Conservation (phyloP, 2,888 invertebrate genomes). For the Ditula angustiorana region DNA sequence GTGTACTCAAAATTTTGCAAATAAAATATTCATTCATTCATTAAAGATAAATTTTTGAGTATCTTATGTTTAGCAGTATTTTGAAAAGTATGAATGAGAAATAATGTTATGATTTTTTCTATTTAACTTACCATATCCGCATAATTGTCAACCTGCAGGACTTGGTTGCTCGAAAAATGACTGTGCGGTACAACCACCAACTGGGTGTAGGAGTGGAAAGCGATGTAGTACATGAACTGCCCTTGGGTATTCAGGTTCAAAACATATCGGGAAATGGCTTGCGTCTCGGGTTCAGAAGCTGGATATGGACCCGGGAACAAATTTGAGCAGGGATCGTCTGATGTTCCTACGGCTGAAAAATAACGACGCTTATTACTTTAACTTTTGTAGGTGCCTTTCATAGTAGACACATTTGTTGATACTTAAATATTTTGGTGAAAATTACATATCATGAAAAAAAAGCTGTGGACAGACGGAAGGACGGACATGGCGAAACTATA, state of each 20-base stretch:
- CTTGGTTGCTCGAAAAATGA: slow-evolving; percentile 53
- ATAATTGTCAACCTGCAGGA: slow-evolving; percentile 61
- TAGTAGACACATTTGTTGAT: too few relatives aligned
- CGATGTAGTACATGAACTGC: slow-evolving; percentile 76
- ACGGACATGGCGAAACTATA: too few relatives aligned
- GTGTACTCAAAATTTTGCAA: too few relatives aligned
- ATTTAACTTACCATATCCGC: slow-evolving; percentile 67
- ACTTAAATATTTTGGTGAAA: too few relatives aligned
- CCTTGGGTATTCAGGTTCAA: slow-evolving; percentile 51
- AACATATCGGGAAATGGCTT: slow-evolving; percentile 69
- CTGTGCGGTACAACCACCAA: slow-evolving; percentile 82
- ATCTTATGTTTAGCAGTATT: too few relatives aligned
- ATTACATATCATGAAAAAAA: too few relatives aligned
- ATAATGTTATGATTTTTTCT: background rate
- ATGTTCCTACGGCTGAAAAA: slow-evolving; percentile 70
- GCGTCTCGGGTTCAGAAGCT: slow-evolving; percentile 84
- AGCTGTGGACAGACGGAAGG: too few relatives aligned
- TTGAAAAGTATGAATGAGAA: background rate
- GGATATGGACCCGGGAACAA: slow-evolving; percentile 80
- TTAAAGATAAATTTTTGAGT: too few relatives aligned
- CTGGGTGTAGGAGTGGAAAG: slow-evolving; percentile 86
- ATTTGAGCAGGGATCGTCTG: slow-evolving; percentile 75
- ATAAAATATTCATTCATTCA: too few relatives aligned
- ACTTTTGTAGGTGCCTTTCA: too few relatives aligned
- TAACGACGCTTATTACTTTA: background rate